phyloP scores from a whole-genome alignment of 2,797 vertebrate species.

The Bradypodion pumilum region DNA sequence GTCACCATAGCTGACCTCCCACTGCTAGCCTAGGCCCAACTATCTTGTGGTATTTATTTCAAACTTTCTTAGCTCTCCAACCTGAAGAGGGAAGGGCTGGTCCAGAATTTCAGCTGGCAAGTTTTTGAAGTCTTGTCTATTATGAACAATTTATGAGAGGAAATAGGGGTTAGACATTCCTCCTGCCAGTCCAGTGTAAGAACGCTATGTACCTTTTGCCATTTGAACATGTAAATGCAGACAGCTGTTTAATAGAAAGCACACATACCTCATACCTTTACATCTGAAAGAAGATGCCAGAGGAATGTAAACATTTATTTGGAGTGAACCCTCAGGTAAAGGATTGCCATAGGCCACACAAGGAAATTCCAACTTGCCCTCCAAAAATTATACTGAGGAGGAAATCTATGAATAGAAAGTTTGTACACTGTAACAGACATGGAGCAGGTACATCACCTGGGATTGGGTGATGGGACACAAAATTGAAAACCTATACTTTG shows the following conservation, averaged over 20 bases:
- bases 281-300: slow-evolving; percentile 72
- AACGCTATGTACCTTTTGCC: slow-evolving; percentile 74
- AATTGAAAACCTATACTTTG: slow-evolving; percentile 78
- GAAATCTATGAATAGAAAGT: slow-evolving; percentile 84
- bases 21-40: slow-evolving; percentile 36
- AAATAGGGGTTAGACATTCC: slow-evolving; percentile 80
- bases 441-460: slow-evolving; percentile 80
- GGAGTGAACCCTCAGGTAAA: slow-evolving; percentile 77
- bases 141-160: slow-evolving; percentile 81
- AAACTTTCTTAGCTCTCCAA: slow-evolving; percentile 46
- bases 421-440: slow-evolving; percentile 81
- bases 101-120: slow-evolving; percentile 69
- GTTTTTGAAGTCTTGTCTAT: slow-evolving; percentile 75
- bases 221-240: slow-evolving; percentile 72
- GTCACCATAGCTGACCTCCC: slow-evolving; percentile 59
- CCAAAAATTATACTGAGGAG: slow-evolving; percentile 72
- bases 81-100: slow-evolving; percentile 71
- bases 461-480: slow-evolving; percentile 64
- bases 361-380: slow-evolving; percentile 77
- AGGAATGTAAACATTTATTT: slow-evolving; percentile 78
- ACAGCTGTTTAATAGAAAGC: slow-evolving; percentile 73
- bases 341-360: slow-evolving; percentile 74
- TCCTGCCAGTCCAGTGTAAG: slow-evolving; percentile 68
- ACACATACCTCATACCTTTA: slow-evolving; percentile 77
- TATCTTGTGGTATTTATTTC: slow-evolving; percentile 67